Evolutionary conservation across 2,113 vertebrate genomes (phyloP).

Genomic region (Phalacrocorax pelagicus): DNA sequence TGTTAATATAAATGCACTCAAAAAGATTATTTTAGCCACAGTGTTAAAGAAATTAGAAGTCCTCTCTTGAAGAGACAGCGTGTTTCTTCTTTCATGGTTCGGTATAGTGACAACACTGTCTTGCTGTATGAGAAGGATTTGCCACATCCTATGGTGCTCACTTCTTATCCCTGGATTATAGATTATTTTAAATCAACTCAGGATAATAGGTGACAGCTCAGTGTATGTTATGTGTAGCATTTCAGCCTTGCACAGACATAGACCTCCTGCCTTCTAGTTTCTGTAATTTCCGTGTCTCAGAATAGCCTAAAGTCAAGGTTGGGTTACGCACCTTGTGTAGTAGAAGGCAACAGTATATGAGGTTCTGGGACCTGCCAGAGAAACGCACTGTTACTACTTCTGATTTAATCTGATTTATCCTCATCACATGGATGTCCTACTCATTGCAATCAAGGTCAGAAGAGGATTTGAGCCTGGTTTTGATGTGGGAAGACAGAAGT

Average conservation of each 20-base stretch:
- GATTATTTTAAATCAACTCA: conserved; percentile 41
- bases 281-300: not conserved
- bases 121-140: conserved; percentile 33
- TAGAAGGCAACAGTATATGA: not conserved
- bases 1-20: not conserved
- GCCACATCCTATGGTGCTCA: not conserved
- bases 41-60: not conserved
- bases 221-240: not conserved
- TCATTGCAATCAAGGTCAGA: conserved; percentile 25
- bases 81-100: conserved; percentile 4
- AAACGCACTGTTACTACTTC: not conserved
- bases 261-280: not conserved
- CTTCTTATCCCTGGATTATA: conserved; percentile 40
- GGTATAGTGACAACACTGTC: not conserved
- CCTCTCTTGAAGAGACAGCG: not conserved
- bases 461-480: conserved; percentile 13
- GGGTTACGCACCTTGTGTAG: not conserved
- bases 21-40: not conserved
- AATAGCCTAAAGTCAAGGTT: not conserved
- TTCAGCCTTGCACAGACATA: not conserved
- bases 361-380: not conserved
- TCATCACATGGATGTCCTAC: not conserved
- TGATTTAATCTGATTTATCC: conserved; percentile 15
- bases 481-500: conserved; percentile 11
- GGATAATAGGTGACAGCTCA: conserved; percentile 30